Evolutionary conservation across 2,888 invertebrate species (phyloP).

Genomic region (Myopa tessellatipennis): DNA sequence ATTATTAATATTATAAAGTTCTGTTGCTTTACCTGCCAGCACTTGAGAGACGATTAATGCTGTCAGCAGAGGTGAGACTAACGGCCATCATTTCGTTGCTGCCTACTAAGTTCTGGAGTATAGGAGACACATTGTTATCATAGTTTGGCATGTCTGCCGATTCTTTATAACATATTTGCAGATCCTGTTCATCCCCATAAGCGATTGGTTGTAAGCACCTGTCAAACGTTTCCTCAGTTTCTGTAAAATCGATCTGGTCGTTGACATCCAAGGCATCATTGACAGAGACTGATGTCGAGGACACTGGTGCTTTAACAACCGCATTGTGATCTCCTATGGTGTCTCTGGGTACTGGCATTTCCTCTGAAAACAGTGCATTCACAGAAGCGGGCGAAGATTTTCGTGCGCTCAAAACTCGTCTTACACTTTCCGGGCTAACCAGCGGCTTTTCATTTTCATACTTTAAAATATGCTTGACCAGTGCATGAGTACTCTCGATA

Average conservation of each 20-base stretch:
- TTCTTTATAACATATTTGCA: slow-evolving; percentile 65
- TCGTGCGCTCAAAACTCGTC: slow-evolving; percentile 56
- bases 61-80: slow-evolving; percentile 46
- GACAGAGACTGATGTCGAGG: slow-evolving; percentile 37
- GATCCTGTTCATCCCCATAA: slow-evolving; percentile 63
- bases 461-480: slow-evolving; percentile 67
- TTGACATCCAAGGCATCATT: slow-evolving; percentile 46
- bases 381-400: slow-evolving; percentile 31
- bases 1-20: background rate
- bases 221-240: slow-evolving; percentile 51
- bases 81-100: slow-evolving; percentile 56
- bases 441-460: slow-evolving; percentile 66
- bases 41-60: slow-evolving; percentile 56
- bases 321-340: slow-evolving; percentile 39
- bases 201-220: slow-evolving; percentile 52
- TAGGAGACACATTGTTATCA: slow-evolving; percentile 57
- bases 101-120: slow-evolving; percentile 52
- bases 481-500: slow-evolving; percentile 66
- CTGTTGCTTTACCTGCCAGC: slow-evolving; percentile 51
- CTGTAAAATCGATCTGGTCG: slow-evolving; percentile 46
- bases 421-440: slow-evolving; percentile 66
- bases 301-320: slow-evolving; percentile 23
- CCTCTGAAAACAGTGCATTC: slow-evolving; percentile 26
- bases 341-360: slow-evolving; percentile 32
- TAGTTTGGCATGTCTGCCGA: slow-evolving; percentile 63